Evolutionary conservation across 2,888 invertebrate genomes (phyloP), one percentile per base, ranked within the genome.

Genomic region (Cryptocheilus praepositus): DNA sequence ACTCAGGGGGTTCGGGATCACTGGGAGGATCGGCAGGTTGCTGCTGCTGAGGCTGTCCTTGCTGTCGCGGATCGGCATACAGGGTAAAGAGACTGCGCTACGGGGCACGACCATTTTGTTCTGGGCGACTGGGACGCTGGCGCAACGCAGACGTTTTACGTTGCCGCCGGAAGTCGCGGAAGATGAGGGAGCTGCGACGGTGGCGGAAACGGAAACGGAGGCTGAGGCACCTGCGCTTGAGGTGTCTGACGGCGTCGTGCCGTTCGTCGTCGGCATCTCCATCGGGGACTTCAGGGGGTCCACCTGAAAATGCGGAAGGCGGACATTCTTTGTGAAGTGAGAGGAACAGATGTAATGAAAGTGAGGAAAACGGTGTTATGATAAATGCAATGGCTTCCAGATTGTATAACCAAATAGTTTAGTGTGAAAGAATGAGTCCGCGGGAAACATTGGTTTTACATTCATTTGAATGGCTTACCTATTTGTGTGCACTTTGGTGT

Each of bases 71-170:
- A 84, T 81, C 18, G 88, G 88, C 88, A 89, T 89, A 63, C 88
- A 89, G 2, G 88, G 88, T 60, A 89, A 73, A 1, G 88, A 89
- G 3, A 89, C 86, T 0, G 88, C 88, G 67, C 88, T 88, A 0
- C 88, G 80, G 0, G 88, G 88, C 15, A 88, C 88, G 2, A 83
- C 80, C 18, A 85, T 70, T 64, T 88, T 88, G 70, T 85, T 87
- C 61, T 88, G 85, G 13, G 85, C 82, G 4, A 88, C 87, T 0
- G 88, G 88, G 21, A 89, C 87, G 63, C 88, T 88, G 36, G 88
- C 88, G 70, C 88, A 89, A 64, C 88, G 81, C 64, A 86, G 78
- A 74, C 86, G 84, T 65, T 86, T 87, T 22, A 81, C 81, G 64
- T 77, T 82, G 5, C 80, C 74, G 36, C 36, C 36, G 36, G 36